These are phyloP conservation scores for Perizoma affinitatum DNA, from an alignment of 2,888 invertebrate species.

Conservation along the genomic window DNA sequence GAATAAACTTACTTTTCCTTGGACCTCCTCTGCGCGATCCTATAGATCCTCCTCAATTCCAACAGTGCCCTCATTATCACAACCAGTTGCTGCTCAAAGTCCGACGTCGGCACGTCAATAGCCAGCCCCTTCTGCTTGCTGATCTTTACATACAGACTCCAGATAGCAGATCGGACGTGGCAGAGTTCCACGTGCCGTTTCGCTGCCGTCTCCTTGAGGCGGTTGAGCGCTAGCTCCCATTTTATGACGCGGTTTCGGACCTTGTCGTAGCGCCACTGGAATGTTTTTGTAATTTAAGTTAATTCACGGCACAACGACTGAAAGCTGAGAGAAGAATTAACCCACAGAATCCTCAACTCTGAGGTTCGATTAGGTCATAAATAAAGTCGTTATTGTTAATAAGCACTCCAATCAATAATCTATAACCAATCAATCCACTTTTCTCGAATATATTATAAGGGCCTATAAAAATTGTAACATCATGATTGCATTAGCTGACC, in stretches of 20 bases:
- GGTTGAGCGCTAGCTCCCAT: slow-evolving; percentile 85
- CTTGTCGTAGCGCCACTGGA: slow-evolving; percentile 83
- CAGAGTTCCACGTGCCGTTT: slow-evolving; percentile 82
- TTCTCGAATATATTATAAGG: no score
- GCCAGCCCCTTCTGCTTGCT: slow-evolving; percentile 82
- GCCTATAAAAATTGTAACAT: no score
- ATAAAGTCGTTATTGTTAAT: no score
- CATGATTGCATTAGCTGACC: no score
- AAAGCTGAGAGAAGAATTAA: no score
- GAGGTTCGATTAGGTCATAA: no score
- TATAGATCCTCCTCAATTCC: slow-evolving; percentile 79
- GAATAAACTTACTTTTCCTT: slow-evolving; percentile 65
- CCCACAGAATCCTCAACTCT: no score
- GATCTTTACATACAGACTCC: slow-evolving; percentile 86
- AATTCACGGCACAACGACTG: no score
- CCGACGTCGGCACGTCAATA: slow-evolving; percentile 68
- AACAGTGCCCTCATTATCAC: slow-evolving; percentile 85
- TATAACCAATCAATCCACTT: no score
- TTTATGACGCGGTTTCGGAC: slow-evolving; percentile 84
- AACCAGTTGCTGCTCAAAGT: slow-evolving; percentile 85
- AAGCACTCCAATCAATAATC: no score
- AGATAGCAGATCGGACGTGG: slow-evolving; percentile 83
- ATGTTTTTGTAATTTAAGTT: background rate
- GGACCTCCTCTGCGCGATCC: slow-evolving; percentile 69
- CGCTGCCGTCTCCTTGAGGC: slow-evolving; percentile 84